Conservation (phyloP, 2,113 vertebrate species). For the Nothoprocta pentlandii region DNA sequence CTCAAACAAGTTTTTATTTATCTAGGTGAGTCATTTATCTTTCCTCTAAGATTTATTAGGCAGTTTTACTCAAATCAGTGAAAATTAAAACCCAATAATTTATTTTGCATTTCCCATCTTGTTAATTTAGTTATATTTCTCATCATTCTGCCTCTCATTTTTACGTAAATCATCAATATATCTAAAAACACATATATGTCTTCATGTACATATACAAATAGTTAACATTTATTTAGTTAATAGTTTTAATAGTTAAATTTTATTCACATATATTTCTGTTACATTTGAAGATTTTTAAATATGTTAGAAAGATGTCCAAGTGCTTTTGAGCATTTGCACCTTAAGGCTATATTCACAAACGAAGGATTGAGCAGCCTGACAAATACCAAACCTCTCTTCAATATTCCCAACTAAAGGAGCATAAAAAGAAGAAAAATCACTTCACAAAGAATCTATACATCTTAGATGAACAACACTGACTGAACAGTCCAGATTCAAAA, state of each 20-base stretch:
- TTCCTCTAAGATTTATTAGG: conserved; percentile 58
- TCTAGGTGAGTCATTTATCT: conserved; percentile 62
- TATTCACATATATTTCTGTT: not conserved
- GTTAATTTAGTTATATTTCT: conserved; percentile 16
- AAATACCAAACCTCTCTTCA: not conserved
- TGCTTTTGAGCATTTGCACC: not conserved
- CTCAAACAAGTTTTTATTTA: conserved; percentile 54
- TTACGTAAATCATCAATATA: not conserved
- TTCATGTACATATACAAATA: not conserved
- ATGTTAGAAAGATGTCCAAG: not conserved
- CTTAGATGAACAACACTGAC: not conserved
- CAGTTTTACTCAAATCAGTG: conserved; percentile 21
- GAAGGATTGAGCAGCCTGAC: not conserved
- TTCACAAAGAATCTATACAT: not conserved
- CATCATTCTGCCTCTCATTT: not conserved
- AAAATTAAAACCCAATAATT: conserved; percentile 29
- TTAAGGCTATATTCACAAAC: not conserved
- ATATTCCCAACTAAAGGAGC: not conserved
- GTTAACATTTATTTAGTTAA: not conserved
- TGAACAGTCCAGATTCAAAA: not conserved
- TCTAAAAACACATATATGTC: not conserved
- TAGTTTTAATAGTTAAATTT: not conserved
- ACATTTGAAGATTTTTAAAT: not conserved
- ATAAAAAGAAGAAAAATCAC: too few species aligned
- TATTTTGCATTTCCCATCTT: conserved; percentile 17